Evolutionary conservation across 2,797 vertebrate genomes (phyloP), one percentile per base, ranked within the genome.

Genomic region (Falco novaeseelandiae): DNA sequence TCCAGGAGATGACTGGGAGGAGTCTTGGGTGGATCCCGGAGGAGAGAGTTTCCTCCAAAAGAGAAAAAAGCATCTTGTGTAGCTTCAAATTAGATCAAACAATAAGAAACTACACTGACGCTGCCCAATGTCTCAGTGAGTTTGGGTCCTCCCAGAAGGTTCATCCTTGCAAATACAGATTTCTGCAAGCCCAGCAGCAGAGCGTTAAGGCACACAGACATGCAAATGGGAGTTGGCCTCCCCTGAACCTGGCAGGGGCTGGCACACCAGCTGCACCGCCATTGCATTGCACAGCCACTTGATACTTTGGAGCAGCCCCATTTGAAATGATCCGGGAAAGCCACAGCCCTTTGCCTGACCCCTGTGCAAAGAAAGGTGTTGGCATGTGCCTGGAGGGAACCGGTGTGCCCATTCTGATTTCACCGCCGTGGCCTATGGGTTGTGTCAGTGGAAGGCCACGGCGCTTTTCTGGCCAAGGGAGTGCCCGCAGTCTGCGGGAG

Each of bases 191-290:
- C 77, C 55, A 32, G 72, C 32, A 66, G 34, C 42, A 83, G 67
- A 40, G 29, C 3, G 1, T 36, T 82, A 38, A 66, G 67, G 36
- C 48, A 71, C 20, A 23, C 6, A 61, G 79, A 48, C 34, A 17
- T 27, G 30, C 25, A 57, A 87, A 57, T 83, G 38, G 32, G 61
- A 86, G 30, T 7, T 91, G 55, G 38, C 44, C 54, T 83, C 58
- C 58, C 55, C 72, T 54, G 36, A 83, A 74, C 29, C 76, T 91
- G 91, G 92, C 94, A 93, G 58, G 49, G 36, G 8, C 71, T 34
- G 66, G 58, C 65, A 32, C 40, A 57, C 38, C 86, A 92, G 84
- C 78, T 95, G 96, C 81, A 40, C 40, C 62, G 71, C 74, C 38
- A 51, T 48, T 21, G 48, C 27, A 6, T 4, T 57, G 57, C 61